Evolutionary conservation across 92 coral and sea anemone species (phyloP), one percentile per base, ranked within the genome.

Genomic region (Epizoanthus scotinus): DNA sequence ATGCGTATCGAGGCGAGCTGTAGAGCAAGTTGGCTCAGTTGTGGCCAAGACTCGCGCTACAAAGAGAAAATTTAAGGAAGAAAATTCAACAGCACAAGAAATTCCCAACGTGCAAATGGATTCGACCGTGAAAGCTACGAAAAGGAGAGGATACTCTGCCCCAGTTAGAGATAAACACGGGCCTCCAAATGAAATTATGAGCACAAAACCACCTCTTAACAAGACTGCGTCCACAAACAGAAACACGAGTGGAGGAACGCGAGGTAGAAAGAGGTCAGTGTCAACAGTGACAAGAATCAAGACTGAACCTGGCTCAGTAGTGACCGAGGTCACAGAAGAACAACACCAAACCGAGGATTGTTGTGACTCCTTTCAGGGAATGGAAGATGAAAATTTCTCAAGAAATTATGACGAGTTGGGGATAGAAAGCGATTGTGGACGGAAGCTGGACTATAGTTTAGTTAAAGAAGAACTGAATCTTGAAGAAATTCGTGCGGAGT

Each of bases 401-500:
- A 29, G 21, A 27, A 20, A 64, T 64, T 64, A 38, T 34, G 36
- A 17, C 21, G n/a, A 64, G 19, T 9, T 64, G 70, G 70, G 44
- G n/a, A 64, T 27, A 17, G 70, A 64, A 17, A 27, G 70, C 12
- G 2, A 17, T 64, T 26, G 70, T 64, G 68, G 31, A 26, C 20
- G 10, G 36, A 64, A 20, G 7, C 31, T 64, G 0, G 70, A 64
- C n/a, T 64, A 64, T 64, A 27, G 40, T 27, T 27, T 28, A 15
- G 40, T 8, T 9, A 64, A 64, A 25, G 70, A 64, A 64, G 70
- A 64, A 64, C 70, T 64, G 31, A 31, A 64, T 64, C 70, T 64
- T 64, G 70, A 34, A 26, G 70, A 64, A 64, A n/a, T 64, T 64
- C 70, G 70, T 20, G 70, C 70, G 17, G 47, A 64, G 15, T 64